Evolutionary conservation across 2,888 invertebrate genomes (phyloP), one percentile per base, ranked within the genome.

Genomic region (Halictus ligatus): DNA sequence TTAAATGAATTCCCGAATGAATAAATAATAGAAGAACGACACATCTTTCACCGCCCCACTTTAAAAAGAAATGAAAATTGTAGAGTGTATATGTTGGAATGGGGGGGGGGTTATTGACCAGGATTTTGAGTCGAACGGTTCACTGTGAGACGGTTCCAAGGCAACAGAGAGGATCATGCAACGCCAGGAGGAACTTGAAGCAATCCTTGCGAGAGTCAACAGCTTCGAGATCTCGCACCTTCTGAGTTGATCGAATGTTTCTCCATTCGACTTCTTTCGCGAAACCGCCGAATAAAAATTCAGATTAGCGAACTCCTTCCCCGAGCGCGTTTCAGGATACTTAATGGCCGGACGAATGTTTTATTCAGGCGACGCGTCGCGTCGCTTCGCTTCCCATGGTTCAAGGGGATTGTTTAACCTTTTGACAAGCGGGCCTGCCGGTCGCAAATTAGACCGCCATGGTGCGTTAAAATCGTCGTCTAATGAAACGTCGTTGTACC

Each of bases 211-310:
- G 90, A 91, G 93, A 92, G 93, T 92, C 92, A 91, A 93, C 92
- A 92, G 89, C 91, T 91, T 89, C 87, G 87, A 88, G 83, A 89
- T 89, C 91, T 92, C 90, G 87, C 90, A 87, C 89, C 90, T 90
- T 85, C 86, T 50, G 43, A 88, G 84, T 88, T 82, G 35, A 8
- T 86, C 83, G 86, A 83, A 80, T 60, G 29, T 78, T 80, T 81
- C 73, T 58, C 67, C 64, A 69, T 40, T 48, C 50, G 67, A 12
- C 29, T 67, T 67, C 67, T 67, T 67, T 35, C 18, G 67, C 60
- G 58, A 25, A n/a, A 25, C n/a, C 58, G 67, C 6, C 54, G 83
- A 80, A 81, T 86, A 83, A 86, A 81, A 86, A 88, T 88, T 87
- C 84, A 83, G 87, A 83, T 82, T 79, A 76, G 78, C 46, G 67